Evolutionary conservation across 2,113 vertebrate genomes (phyloP).

Genomic region (Phasianus colchicus): DNA sequence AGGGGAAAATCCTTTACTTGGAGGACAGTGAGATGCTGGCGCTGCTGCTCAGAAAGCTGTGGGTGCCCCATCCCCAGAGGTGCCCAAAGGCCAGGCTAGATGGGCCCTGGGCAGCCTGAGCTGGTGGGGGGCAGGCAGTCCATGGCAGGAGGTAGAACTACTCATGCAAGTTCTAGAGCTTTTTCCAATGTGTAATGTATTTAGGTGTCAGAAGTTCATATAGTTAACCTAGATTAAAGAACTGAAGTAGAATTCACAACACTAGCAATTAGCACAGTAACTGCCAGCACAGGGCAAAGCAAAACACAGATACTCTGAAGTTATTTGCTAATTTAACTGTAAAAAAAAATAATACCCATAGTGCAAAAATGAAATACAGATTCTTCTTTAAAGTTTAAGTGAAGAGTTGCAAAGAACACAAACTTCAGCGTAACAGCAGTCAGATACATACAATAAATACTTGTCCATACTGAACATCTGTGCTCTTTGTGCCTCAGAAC

Average conservation of each 20-base stretch:
- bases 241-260: background rate
- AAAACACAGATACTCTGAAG: background rate
- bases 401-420: background rate
- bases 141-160: background rate
- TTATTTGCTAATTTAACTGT: background rate
- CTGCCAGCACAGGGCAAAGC: background rate
- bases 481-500: background rate
- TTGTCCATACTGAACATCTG: background rate
- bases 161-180: background rate
- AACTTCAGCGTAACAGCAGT: background rate
- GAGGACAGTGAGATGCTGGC: too few species aligned
- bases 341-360: background rate
- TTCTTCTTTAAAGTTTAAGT: background rate
- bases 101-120: background rate
- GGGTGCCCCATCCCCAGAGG: background rate
- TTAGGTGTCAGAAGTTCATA: background rate
- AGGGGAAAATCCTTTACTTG: too few species aligned
- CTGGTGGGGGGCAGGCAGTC: background rate
- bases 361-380: background rate
- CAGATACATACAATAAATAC: background rate
- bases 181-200: background rate
- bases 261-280: background rate
- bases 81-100: background rate
- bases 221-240: background rate
- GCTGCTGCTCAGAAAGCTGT: too few species aligned